Conservation (phyloP, 2,888 invertebrate species). For the Ectemnius lituratus region DNA sequence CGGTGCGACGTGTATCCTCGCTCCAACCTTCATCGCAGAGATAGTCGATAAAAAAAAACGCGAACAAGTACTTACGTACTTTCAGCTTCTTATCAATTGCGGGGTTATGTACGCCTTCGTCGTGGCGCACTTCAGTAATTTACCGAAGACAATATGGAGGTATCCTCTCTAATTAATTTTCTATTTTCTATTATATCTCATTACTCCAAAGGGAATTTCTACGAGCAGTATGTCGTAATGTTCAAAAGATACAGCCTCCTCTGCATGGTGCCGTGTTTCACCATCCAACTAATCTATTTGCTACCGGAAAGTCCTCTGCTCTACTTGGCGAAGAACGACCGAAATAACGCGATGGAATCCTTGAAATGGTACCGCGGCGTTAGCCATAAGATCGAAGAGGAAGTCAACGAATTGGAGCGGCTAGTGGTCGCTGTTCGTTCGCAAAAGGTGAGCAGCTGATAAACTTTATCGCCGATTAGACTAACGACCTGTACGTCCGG, state of each 20-base stretch:
- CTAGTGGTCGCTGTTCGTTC: slow-evolving; percentile 42
- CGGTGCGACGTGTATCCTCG: slow-evolving; percentile 63
- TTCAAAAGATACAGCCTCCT: slow-evolving; percentile 60
- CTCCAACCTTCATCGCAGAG: slow-evolving; percentile 70
- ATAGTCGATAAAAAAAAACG: slow-evolving; percentile 64
- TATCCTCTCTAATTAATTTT: slow-evolving; percentile 15
- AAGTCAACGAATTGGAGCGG: slow-evolving; percentile 60
- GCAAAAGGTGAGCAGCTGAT: slow-evolving; percentile 51
- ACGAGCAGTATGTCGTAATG: background rate
- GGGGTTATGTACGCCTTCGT: slow-evolving; percentile 70
- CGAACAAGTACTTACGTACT: slow-evolving; percentile 62
- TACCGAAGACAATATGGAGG: slow-evolving; percentile 53
- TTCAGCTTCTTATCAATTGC: slow-evolving; percentile 68
- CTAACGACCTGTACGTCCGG: slow-evolving; percentile 5
- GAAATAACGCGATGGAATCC: slow-evolving; percentile 58
- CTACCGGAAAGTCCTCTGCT: slow-evolving; percentile 68
- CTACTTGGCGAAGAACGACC: slow-evolving; percentile 58
- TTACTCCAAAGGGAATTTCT: background rate
- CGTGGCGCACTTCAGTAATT: slow-evolving; percentile 54
- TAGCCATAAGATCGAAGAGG: slow-evolving; percentile 49
- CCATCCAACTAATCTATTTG: slow-evolving; percentile 58
- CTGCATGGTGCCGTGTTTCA: slow-evolving; percentile 63
- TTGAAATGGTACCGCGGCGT: slow-evolving; percentile 63
- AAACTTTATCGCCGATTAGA: background rate
- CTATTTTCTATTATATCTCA: background rate